Evolutionary conservation across 2,797 vertebrate genomes (phyloP).

Genomic region (Neopelma chrysocephalum): DNA sequence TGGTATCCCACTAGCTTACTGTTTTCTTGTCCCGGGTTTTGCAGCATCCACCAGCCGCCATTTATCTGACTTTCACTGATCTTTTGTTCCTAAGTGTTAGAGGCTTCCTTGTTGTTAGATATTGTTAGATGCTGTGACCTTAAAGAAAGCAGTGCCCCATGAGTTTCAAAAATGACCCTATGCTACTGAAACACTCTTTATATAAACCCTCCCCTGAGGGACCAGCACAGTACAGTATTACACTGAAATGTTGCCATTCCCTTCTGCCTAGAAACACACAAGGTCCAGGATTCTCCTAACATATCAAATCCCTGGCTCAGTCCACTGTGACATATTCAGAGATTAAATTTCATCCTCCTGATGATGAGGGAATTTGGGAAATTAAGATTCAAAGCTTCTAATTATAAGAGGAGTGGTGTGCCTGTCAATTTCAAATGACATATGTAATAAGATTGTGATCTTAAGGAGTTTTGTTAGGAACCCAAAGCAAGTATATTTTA

Average conservation of each 20-base stretch:
- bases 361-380: constrained; percentile 6
- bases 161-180: background rate
- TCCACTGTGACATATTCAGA: background rate
- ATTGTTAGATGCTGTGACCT: background rate
- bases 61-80: background rate
- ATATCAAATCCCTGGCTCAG: background rate
- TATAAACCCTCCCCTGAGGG: background rate
- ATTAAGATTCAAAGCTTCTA: constrained; percentile 35
- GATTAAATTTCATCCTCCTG: background rate
- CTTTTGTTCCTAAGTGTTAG: background rate
- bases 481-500: background rate
- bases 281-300: background rate
- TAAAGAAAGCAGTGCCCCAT: background rate
- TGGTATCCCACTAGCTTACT: background rate
- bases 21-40: background rate
- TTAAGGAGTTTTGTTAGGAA: constrained; percentile 12
- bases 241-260: background rate
- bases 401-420: background rate
- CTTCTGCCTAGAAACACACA: background rate
- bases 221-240: background rate
- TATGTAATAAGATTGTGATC: background rate
- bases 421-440: background rate
- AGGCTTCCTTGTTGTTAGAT: background rate
- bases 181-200: background rate
- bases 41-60: background rate